Evolutionary conservation across 2,888 invertebrate genomes (phyloP).

Genomic region (Drosophila testacea): DNA sequence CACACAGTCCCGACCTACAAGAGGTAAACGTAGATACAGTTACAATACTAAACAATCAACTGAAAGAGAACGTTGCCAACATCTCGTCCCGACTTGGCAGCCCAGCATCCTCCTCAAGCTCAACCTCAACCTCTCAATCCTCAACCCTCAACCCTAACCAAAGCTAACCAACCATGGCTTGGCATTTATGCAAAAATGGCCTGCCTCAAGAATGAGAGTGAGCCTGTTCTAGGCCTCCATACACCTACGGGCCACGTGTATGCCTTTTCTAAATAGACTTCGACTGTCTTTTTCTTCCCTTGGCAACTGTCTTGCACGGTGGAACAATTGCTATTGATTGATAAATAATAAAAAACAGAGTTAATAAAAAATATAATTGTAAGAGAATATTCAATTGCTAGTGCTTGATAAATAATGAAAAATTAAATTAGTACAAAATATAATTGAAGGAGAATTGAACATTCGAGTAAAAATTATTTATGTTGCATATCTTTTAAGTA

Average conservation of each 20-base stretch:
- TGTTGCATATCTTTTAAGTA: too few species aligned
- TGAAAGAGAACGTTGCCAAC: slow-evolving; percentile 41
- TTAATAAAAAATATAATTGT: background rate
- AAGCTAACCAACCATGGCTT: slow-evolving; percentile 54
- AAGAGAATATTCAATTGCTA: too few species aligned
- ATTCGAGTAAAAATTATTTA: background rate
- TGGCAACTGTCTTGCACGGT: slow-evolving; percentile 50
- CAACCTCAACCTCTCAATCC: slow-evolving; percentile 2
- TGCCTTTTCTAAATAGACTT: slow-evolving; percentile 56
- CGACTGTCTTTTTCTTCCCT: slow-evolving; percentile 40
- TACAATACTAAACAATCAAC: slow-evolving; percentile 69
- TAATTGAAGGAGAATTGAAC: too few species aligned
- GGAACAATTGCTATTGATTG: slow-evolving; percentile 26
- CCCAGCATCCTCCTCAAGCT: slow-evolving; percentile 42
- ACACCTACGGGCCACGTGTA: slow-evolving; percentile 15
- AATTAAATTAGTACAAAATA: background rate
- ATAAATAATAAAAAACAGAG: background rate
- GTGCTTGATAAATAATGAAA: too few species aligned
- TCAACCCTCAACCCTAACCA: background rate
- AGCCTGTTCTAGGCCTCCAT: slow-evolving; percentile 14
- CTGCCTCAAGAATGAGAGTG: slow-evolving; percentile 35
- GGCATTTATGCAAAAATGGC: slow-evolving; percentile 69
- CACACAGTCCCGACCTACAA: slow-evolving; percentile 14
- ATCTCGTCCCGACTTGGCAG: slow-evolving; percentile 49
- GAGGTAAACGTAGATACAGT: slow-evolving; percentile 23